These are phyloP conservation scores for Uromys caudimaculatus DNA, from an alignment of 2,797 vertebrate genomes.

Conservation along the genomic window DNA sequence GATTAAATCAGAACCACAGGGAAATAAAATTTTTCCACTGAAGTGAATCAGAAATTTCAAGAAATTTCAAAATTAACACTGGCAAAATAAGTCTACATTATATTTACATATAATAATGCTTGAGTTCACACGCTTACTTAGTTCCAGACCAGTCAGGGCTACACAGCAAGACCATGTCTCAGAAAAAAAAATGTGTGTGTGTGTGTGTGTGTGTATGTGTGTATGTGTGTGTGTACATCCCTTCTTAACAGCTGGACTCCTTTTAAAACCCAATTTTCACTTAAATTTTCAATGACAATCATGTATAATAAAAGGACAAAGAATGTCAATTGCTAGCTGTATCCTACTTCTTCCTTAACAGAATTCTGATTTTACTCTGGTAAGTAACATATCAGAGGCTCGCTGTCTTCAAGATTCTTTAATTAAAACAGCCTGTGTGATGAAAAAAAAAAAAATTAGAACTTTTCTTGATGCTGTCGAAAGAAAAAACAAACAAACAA, in stretches of 20 bases:
- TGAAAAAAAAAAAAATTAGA: too few species aligned
- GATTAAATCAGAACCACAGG: not conserved
- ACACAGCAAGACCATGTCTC: not conserved
- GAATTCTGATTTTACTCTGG: conserved; percentile 26
- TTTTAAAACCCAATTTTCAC: not conserved
- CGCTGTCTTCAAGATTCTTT: not conserved
- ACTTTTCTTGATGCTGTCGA: too few species aligned
- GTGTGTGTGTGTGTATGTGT: not conserved
- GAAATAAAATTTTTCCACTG: not conserved
- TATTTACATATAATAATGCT: not conserved
- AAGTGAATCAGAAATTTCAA: conserved; percentile 48
- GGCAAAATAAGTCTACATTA: not conserved
- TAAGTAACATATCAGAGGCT: not conserved
- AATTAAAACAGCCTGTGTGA: not conserved
- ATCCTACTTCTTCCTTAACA: not conserved
- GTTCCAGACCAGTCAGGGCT: not conserved
- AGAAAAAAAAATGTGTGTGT: not conserved
- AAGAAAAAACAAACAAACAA: not conserved
- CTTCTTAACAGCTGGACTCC: not conserved
- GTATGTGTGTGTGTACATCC: not conserved
- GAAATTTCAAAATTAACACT: conserved; percentile 11
- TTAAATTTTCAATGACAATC: not conserved
- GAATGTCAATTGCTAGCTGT: not conserved
- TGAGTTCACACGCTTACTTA: not conserved
- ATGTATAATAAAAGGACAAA: not conserved